Conservation (phyloP, 2,888 invertebrate species). For the Lordiphosa fenestrarum region DNA sequence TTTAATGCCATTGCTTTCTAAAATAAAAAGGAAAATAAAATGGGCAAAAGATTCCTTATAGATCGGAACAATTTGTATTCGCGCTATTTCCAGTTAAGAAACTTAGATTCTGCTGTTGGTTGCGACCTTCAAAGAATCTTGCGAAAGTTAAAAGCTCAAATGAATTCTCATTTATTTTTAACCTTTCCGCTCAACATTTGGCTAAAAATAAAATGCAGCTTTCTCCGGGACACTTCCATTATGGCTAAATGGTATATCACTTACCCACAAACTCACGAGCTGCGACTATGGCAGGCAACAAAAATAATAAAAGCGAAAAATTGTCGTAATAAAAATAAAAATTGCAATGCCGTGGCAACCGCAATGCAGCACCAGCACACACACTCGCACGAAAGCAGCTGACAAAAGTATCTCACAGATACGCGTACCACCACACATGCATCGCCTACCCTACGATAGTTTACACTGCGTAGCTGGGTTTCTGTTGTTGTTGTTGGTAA, state of each 20-base stretch:
- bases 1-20: too few relatives aligned
- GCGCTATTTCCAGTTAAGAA: too few relatives aligned
- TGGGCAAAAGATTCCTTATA: too few relatives aligned
- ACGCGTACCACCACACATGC: constrained; percentile 15
- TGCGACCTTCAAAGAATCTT: too few relatives aligned
- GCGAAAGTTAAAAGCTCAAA: too few relatives aligned
- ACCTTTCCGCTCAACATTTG: too few relatives aligned
- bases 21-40: too few relatives aligned
- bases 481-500: constrained; percentile 54
- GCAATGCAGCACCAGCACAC: constrained; percentile 38
- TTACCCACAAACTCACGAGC: constrained; percentile 17
- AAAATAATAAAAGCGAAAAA: constrained; percentile 49
- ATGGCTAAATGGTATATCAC: constrained; percentile 43
- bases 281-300: constrained; percentile 17
- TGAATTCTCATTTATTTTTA: too few relatives aligned
- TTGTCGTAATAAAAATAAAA: constrained; percentile 63
- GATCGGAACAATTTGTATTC: too few relatives aligned
- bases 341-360: constrained; percentile 58
- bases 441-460: constrained; percentile 54
- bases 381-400: constrained; percentile 27
- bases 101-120: too few relatives aligned
- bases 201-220: constrained; percentile 12
- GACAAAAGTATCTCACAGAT: constrained; percentile 70
- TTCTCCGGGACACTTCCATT: constrained; percentile 32
- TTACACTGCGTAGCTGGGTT: constrained; percentile 47